Evolutionary conservation across 1,140 invertebrate species (phyloP).

Genomic region (Globodera rostochiensis): DNA sequence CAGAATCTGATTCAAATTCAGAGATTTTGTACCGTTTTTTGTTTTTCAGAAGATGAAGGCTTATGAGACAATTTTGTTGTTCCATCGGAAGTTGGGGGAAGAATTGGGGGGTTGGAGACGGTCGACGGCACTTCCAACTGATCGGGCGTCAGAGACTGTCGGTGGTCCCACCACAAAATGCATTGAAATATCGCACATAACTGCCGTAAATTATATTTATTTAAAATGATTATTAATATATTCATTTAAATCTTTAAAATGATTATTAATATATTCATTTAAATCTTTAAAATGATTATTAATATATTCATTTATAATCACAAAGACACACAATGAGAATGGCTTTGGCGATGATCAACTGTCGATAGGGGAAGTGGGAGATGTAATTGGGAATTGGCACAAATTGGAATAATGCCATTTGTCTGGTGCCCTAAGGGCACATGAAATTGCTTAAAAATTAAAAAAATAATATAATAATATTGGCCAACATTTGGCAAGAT

Average conservation of each 20-base stretch:
- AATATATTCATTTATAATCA: no score
- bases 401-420: slow-evolving; percentile 1
- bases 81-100: neutral
- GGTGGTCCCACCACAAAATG: slow-evolving; percentile 5
- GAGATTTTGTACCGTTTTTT: no score
- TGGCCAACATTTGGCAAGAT: neutral
- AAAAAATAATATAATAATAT: neutral
- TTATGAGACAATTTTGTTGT: neutral
- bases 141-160: neutral
- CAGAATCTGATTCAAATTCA: no score
- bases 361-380: neutral
- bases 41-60: neutral
- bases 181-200: neutral
- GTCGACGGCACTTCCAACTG: neutral
- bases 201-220: neutral
- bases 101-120: neutral
- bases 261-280: no score
- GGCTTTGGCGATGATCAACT: neutral
- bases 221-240: no score
- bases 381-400: slow-evolving; percentile 10
- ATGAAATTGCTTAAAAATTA: neutral
- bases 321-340: slow-evolving; percentile 12
- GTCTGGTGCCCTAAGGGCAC: neutral
- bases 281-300: no score
- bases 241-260: no score